Evolutionary conservation across 2,113 vertebrate genomes (phyloP).

Genomic region (Callionymus lyra): DNA sequence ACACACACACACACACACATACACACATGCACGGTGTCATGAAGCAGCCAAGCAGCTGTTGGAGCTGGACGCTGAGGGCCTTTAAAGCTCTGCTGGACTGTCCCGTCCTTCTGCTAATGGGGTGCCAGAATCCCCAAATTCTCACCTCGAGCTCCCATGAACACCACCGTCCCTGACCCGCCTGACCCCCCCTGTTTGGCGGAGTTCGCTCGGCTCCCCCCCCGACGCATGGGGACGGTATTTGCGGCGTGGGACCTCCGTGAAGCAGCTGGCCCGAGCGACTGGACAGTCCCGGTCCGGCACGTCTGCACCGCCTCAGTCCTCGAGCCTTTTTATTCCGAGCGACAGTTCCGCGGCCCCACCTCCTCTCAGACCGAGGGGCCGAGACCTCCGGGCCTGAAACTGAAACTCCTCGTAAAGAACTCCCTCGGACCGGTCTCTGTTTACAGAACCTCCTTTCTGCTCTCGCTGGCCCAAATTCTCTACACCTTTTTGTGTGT

Average conservation of each 20-base stretch:
- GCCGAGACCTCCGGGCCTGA: constrained; percentile 43
- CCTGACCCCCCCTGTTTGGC: constrained; percentile 27
- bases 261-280: constrained; percentile 30
- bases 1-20: constrained; percentile 5
- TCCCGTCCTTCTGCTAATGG: constrained; percentile 53
- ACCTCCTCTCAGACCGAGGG: constrained; percentile 44
- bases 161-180: constrained; percentile 8
- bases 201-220: constrained; percentile 16
- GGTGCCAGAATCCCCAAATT: constrained; percentile 35
- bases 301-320: constrained; percentile 53
- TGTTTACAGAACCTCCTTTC: neutral
- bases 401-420: constrained; percentile 50
- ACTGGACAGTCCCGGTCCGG: constrained; percentile 29
- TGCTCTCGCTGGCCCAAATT: neutral
- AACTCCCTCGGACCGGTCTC: constrained; percentile 1
- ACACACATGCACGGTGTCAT: constrained; percentile 4
- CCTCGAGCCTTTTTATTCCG: constrained; percentile 45
- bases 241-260: constrained; percentile 47
- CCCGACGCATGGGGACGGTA: constrained; percentile 25
- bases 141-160: constrained; percentile 27
- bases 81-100: constrained; percentile 21
- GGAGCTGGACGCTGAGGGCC: constrained; percentile 25
- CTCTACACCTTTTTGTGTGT: neutral
- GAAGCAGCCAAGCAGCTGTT: constrained; percentile 19
- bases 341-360: constrained; percentile 53